Percentiles rank a stretch among this genome's conserved stretches.
Conservation (phyloP, 2,888 invertebrate species). For the Drosophila antonietae region DNA sequence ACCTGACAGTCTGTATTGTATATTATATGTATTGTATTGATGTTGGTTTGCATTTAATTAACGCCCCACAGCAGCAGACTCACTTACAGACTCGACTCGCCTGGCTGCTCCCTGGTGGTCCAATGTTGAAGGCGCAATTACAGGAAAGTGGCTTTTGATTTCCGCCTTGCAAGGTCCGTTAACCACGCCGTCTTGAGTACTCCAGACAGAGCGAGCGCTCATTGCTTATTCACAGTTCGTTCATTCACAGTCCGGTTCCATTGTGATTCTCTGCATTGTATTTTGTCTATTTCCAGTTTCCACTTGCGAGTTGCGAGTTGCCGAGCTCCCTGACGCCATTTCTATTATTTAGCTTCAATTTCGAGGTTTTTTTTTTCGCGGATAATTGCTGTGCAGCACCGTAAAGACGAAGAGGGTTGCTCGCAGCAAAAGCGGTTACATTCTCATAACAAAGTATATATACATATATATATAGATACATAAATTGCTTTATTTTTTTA, state of each 20-base stretch:
- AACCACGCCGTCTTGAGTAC: constrained; percentile 58
- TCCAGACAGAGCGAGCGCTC: constrained; percentile 22
- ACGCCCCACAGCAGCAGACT: constrained; percentile 44
- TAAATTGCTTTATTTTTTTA: constrained; percentile 23
- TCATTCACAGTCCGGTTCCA: constrained; percentile 38
- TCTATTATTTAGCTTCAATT: constrained; percentile 45
- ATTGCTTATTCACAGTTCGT: constrained; percentile 54
- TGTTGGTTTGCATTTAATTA: constrained; percentile 69
- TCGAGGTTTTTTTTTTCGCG: constrained; percentile 52
- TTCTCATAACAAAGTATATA: constrained; percentile 3
- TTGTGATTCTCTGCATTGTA: constrained; percentile 57
- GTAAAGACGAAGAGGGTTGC: constrained; percentile 19
- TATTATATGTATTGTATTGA: constrained; percentile 3
- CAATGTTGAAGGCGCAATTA: constrained; percentile 56
- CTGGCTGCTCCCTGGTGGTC: constrained; percentile 27
- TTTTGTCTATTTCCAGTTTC: constrained; percentile 51
- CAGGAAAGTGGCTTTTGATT: constrained; percentile 67
- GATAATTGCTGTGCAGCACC: constrained; percentile 48
- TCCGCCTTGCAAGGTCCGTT: constrained; percentile 60
- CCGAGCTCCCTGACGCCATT: constrained; percentile 5
- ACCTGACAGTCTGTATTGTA: constrained; percentile 3
- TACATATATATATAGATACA: not conserved
- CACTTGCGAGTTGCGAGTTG: constrained; percentile 28
- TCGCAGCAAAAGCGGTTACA: constrained; percentile 22
- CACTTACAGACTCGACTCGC: constrained; percentile 9